phyloP scores from a whole-genome alignment of 2,888 invertebrate genomes.

The Orthosia gracilis region DNA sequence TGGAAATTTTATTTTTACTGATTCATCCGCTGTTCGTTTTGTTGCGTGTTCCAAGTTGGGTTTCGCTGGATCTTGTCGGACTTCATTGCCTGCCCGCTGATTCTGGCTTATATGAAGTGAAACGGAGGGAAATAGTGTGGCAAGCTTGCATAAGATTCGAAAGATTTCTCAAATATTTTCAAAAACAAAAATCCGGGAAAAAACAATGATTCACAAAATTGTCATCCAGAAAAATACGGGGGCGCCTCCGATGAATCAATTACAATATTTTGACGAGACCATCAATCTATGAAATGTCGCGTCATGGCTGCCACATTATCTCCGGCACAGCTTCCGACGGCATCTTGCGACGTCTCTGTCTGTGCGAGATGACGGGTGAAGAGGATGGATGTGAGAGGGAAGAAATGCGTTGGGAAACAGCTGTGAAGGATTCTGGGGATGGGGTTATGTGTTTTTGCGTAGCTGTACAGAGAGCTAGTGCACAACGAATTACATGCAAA shows the following conservation, averaged over 20 bases:
- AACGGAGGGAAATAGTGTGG: too few relatives aligned
- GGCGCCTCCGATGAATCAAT: constrained; percentile 73
- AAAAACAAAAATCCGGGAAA: constrained; percentile 20
- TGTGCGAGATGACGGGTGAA: constrained; percentile 53
- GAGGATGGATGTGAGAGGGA: constrained; percentile 44
- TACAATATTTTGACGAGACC: constrained; percentile 64
- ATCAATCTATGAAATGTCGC: constrained; percentile 80
- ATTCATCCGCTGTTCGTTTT: too few relatives aligned
- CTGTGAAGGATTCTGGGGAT: constrained; percentile 11
- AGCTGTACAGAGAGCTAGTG: neutral
- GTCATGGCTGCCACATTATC: constrained; percentile 83
- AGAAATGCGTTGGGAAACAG: constrained; percentile 43
- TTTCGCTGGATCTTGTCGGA: neutral
- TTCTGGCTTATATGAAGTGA: too few relatives aligned
- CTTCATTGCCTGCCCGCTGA: too few relatives aligned
- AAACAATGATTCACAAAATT: constrained; percentile 62
- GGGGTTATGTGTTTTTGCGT: neutral
- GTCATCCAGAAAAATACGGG: constrained; percentile 63
- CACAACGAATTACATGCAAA: too few relatives aligned
- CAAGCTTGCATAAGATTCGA: neutral
- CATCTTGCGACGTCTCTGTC: constrained; percentile 54
- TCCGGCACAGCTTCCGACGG: constrained; percentile 74
- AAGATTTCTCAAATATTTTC: neutral
- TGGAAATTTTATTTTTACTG: too few relatives aligned
- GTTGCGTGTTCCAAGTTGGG: too few relatives aligned